A percentile compares a stretch with the other conserved stretches of the same genome.
Evolutionary conservation across 2,113 vertebrate genomes (phyloP).

Genomic region (Echinops telfairi): DNA sequence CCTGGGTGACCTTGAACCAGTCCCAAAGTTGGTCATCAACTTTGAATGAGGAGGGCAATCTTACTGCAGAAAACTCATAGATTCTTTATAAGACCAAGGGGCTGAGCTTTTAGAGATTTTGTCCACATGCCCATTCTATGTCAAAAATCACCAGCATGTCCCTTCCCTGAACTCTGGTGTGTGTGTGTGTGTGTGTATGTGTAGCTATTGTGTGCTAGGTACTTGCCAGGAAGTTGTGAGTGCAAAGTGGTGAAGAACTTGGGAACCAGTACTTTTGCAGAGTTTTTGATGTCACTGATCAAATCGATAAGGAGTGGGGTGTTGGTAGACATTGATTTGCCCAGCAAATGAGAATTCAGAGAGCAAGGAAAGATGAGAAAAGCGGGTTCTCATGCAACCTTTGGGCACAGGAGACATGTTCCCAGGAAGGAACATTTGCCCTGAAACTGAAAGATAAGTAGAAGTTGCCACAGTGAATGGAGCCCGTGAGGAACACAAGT

Average conservation of each 20-base stretch:
- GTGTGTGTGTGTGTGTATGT: background rate
- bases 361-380: background rate
- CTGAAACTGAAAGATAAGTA: background rate
- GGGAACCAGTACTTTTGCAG: fast-evolving
- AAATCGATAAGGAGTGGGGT: background rate
- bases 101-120: no score
- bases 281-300: background rate
- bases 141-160: background rate
- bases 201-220: background rate
- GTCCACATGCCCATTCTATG: background rate
- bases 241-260: background rate
- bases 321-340: background rate
- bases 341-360: background rate
- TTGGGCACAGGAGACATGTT: background rate
- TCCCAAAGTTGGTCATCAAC: background rate
- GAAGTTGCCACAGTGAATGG: background rate
- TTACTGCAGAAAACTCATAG: background rate
- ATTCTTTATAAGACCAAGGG: background rate
- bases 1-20: background rate
- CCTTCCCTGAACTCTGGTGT: background rate
- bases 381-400: background rate
- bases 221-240: background rate
- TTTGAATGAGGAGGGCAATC: background rate
- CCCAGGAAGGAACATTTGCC: background rate
- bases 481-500: background rate